Base-by-base conservation (phyloP, 2,113 vertebrate species). In the Balaeniceps rex region DNA sequence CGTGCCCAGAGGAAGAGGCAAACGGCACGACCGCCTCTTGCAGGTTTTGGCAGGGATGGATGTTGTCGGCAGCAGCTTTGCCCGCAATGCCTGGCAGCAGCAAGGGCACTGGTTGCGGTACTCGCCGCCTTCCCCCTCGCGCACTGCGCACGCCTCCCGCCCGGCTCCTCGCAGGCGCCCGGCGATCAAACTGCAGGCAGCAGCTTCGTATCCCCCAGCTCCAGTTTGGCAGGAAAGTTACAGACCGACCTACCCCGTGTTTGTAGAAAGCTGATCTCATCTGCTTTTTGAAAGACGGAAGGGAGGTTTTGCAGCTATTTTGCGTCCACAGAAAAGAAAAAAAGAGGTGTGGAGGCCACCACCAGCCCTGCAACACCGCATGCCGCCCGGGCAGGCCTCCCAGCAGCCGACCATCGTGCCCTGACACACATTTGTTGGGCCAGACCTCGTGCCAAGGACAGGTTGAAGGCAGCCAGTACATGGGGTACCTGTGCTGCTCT, bases 391-490 rank as follows among this genome's bases (percentile, higher is more conserved):
- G 49, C 34, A 55, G 76, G 4, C 24, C 13, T 19, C 34, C 38
- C 76, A 14, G 24, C 66, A 24, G 22, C 66, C 47, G 16, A 2
- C 76, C 19, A 2, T 31, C 31, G 2, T 1, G 6, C 5, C 42
- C 9, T 31, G 51, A 42, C 17, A 8, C 49, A 2, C 40, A 0
- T 29, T 12, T 8, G 24, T 4, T 10, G 61, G 79, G 47, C 24
- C 47, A 4, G 22, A 23, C 9, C 22, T 26, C 31, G 1, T 3
- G 44, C 31, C 66, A 7, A 24, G 57, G 25, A 7, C 26, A 34
- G 58, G 72, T 0, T 9, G 65, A 26, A 18, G 5, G 1, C 25
- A 6, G 40, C 2, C 24, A 4, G n/a, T 1, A 14, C 34, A 4
- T 3, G 2, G 63, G 34, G 16, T 6, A 24, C 7, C 54, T 2